Evolutionary conservation across 2,888 invertebrate species (phyloP), one percentile per base, ranked within the genome.

Genomic region (Kryphioiulus occultus): DNA sequence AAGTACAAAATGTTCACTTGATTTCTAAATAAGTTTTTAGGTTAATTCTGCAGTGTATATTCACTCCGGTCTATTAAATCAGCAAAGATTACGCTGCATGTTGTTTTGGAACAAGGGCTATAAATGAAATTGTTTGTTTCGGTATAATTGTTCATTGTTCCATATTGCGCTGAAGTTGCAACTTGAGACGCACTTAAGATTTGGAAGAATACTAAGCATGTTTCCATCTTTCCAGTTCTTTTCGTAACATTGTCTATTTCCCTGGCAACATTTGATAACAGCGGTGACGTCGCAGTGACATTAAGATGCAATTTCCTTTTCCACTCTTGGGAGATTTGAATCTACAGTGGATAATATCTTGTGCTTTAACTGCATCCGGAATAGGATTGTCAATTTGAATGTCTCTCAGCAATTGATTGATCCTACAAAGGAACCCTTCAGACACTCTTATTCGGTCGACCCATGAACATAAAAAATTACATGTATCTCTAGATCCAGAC

Each of bases 231-330:
- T n/a, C 5, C 53, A n/a, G n/a, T 59, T 59, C n/a, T n/a, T 5
- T 59, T 19, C 53, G 19, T 59, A 19, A 26, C 22, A 68, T 26
- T 68, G n/a, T 5, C 68, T 68, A 26, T 68, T 68, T 68, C 10
- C 26, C 68, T 9, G 5, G 10, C 68, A 68, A 68, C 68, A 68
- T 68, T 68, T 68, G 26, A 47, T 47, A 47, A 47, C 10, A 10
- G 47, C 47, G 4, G 10, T 47, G 17, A 47, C 47, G 47, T 47
- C 47, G 26, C 26, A 26, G n/a, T n/a, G 68, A 22, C 68, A 68
- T 68, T 68, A 68, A 68, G 68, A 68, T 68, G 68, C 68, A 68
- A 68, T 68, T 68, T 68, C 68, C 68, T 68, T 2, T 68, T 68
- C 68, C 68, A 68, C 68, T 68, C 68, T 26, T 26, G 22, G 26